Evolutionary conservation across 2,797 vertebrate genomes (phyloP), one percentile per base, ranked within the genome.

Genomic region (Kryptopterus vitreolus): DNA sequence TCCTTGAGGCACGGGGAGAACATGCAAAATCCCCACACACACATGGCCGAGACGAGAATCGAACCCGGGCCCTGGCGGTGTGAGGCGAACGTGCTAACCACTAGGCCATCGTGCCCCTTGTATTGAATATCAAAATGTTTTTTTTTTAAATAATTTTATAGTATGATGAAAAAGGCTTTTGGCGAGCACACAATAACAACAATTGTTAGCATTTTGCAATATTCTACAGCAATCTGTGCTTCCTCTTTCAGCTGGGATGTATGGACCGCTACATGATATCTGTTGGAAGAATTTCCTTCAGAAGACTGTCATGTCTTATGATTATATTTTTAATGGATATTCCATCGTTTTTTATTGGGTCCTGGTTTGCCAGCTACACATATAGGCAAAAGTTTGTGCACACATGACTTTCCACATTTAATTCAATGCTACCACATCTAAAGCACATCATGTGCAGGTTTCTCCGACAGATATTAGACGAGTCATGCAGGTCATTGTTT

Each of bases 281-380:
- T 83, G 78, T 65, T 83, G 65, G 76, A 86, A 82, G 77, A 78
- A 83, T 82, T 82, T 82, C 61, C 69, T 72, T 70, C 24, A 18
- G 7, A 48, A 69, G 20, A 55, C 52, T 1, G n/a, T n/a, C n/a
- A 0, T 33, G 68, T 52, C 12, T 31, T 52, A 31, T 53, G 4
- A 9, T 31, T 20, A 11, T 26, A 0, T 18, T 50, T 71, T n/a
- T 8, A 35, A 65, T 26, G 9, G 38, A 52, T 33, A 43, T 53
- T 35, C 31, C 53, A 4, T 78, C 13, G 66, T 55, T 22, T 55
- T 66, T 55, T 48, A 65, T 20, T n/a, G 38, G 29, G 29, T 50
- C n/a, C n/a, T n/a, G n/a, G n/a, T n/a, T n/a, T n/a, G n/a, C n/a
- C n/a, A n/a, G n/a, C n/a, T n/a, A n/a, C n/a, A n/a, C n/a, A n/a